Percentiles rank a stretch among this genome's conserved stretches.
Evolutionary conservation across 2,888 invertebrate genomes (phyloP).

Genomic region (Minunthozetes semirufus): DNA sequence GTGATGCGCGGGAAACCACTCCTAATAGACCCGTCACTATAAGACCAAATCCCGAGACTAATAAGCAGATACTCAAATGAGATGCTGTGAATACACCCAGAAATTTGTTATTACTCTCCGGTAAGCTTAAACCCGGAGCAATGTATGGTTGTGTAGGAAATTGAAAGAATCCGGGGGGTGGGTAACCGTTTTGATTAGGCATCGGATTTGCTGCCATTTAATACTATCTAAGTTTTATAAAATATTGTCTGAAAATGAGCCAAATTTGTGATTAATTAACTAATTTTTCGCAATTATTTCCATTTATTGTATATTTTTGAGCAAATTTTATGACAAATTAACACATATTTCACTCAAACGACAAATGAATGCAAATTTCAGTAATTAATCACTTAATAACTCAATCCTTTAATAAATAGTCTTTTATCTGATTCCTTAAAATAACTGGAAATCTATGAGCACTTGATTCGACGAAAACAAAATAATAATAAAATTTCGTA

Average conservation of each 20-base stretch:
- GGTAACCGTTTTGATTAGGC: background rate
- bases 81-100: conserved; percentile 27
- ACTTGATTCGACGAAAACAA: too few relatives aligned
- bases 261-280: background rate
- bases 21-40: conserved; percentile 29
- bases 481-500: too few relatives aligned
- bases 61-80: conserved; percentile 20
- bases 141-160: conserved; percentile 2
- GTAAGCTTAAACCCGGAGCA: background rate
- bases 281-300: background rate
- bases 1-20: conserved; percentile 10
- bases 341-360: too few relatives aligned
- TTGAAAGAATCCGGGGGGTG: background rate
- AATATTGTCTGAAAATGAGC: too few relatives aligned
- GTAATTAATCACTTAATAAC: too few relatives aligned
- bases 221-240: too few relatives aligned
- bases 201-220: background rate
- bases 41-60: conserved; percentile 22
- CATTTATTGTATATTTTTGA: too few relatives aligned
- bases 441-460: too few relatives aligned
- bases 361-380: too few relatives aligned
- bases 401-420: too few relatives aligned
- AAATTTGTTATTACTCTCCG: conserved; percentile 10
- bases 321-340: too few relatives aligned
- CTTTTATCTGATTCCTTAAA: too few relatives aligned